Base-by-base conservation (phyloP, 2,113 vertebrate genomes). In the Lophotis ruficrista region DNA sequence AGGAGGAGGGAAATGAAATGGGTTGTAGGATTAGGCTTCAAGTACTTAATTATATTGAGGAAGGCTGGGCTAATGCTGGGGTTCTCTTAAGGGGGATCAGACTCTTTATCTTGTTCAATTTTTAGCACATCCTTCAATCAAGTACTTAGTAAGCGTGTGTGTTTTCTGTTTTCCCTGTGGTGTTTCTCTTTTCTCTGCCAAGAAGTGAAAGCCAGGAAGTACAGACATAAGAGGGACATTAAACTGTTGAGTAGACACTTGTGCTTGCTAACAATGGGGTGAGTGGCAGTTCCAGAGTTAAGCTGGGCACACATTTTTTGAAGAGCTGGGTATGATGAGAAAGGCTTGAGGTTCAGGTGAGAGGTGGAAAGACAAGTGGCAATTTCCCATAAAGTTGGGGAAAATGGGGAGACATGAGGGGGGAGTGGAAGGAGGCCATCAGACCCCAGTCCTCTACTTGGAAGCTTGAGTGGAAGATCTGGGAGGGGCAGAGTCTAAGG, bases 361-460 rank as follows among this genome's bases (percentile, higher is more conserved):
- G 83, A 47, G 33, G 9, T 76, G 45, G 38, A 60, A 83, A 75
- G 35, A 14, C 15, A 86, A 75, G 22, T 20, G 11, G 25, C 0
- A 2, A 72, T 57, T 86, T 12, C 21, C 27, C 9, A 15, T 83
- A 20, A 77, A 87, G 15, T 10, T 47, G 45, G 15, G 14, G 16
- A 48, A 13, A 64, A 50, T 2, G 1, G 13, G 27, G 30, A 73
- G 54, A 70, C 5, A 2, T 45, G 53, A 77, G 1, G 1, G 2
- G 5, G 12, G 16, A 22, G 11, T 28, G 22, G 35, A 78, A 45
- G 41, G 41, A 15, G 41, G 41, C 41, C 41, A 41, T 41, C 38
- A 41, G 38, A 41, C 38, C 38, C 41, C 41, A 43, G 41, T 43
- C 41, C 41, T 43, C 41, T 14, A 37, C 9, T 37, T 61, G 28